Percentiles rank a stretch among this genome's conserved stretches.
These are phyloP conservation scores for Drosophila novamexicana DNA, from an alignment of 1,140 invertebrate genomes.

Conservation along the genomic window DNA sequence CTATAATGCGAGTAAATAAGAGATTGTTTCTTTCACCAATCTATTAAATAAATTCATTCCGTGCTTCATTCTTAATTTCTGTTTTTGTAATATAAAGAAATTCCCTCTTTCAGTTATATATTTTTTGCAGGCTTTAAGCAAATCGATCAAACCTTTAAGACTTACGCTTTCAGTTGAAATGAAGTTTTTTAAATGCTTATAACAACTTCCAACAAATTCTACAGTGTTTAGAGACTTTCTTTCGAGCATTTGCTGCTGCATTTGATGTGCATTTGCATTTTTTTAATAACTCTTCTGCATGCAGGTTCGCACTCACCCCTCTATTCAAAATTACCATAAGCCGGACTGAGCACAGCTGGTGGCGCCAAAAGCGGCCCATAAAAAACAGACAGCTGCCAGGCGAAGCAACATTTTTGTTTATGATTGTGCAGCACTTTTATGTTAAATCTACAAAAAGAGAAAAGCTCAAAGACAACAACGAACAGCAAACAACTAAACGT, in stretches of 20 bases:
- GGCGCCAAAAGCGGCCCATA: constrained; percentile 42
- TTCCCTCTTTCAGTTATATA: no score
- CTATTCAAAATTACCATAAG: constrained; percentile 34
- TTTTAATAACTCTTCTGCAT: constrained; percentile 44
- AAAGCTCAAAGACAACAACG: constrained; percentile 15
- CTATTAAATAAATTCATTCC: no score
- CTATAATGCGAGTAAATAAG: no score
- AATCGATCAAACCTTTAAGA: no score
- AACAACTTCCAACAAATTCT: neutral
- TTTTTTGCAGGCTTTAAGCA: no score
- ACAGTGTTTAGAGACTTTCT: neutral
- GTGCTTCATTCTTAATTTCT: no score
- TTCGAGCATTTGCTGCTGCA: constrained; percentile 36
- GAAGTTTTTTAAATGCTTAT: neutral
- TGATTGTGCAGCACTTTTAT: constrained; percentile 60
- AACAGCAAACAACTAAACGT: constrained; percentile 19
- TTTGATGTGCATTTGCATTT: constrained; percentile 33
- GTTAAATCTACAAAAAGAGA: constrained; percentile 36
- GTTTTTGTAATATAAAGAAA: no score
- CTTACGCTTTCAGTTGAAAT: no score
- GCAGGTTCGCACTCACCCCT: neutral
- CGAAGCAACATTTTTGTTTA: constrained; percentile 69
- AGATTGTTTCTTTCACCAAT: no score
- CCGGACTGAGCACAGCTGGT: constrained; percentile 28
- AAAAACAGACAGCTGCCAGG: constrained; percentile 67